Conservation (phyloP, 23 tunicate genomes). For the Trididemnum miniatum region DNA sequence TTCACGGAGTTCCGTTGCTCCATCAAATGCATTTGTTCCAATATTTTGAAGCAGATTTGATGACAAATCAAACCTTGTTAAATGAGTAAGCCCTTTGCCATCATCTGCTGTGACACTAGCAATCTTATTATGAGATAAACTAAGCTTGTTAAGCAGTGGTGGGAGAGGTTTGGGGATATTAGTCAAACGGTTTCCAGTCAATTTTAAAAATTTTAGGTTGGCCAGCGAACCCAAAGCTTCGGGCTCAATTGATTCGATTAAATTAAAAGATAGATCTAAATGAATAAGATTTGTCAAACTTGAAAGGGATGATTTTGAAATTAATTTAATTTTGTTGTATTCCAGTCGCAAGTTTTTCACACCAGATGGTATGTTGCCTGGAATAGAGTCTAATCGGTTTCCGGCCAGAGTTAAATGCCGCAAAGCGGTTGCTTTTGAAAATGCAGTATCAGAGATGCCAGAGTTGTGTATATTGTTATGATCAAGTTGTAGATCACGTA, state of each 20-base stretch:
- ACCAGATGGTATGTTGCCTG: conserved; percentile 20
- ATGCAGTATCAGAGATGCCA: conserved; percentile 30
- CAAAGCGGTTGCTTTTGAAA: background rate
- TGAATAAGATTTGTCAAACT: conserved; percentile 4
- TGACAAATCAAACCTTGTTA: conserved; percentile 46
- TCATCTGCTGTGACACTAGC: background rate
- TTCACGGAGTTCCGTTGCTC: conserved; percentile 8
- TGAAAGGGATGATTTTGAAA: background rate
- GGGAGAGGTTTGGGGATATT: conserved; percentile 23
- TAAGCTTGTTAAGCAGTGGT: background rate
- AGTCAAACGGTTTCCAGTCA: conserved; percentile 2
- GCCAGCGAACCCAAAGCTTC: background rate
- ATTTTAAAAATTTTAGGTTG: conserved; percentile 8
- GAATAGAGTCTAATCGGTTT: conserved; percentile 21
- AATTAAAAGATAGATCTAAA: conserved; percentile 38
- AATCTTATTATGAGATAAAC: conserved; percentile 28
- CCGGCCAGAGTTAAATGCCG: conserved; percentile 12
- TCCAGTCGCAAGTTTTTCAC: conserved; percentile 13
- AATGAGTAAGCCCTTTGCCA: background rate
- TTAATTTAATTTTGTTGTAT: background rate
- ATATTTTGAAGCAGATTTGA: conserved; percentile 58
- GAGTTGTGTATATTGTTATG: conserved; percentile 59
- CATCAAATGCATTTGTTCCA: conserved; percentile 41
- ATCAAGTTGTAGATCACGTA: conserved; percentile 50
- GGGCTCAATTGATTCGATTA: conserved; percentile 3